Evolutionary conservation across 2,113 vertebrate genomes (phyloP).

Genomic region (Notarius quadriscutis): DNA sequence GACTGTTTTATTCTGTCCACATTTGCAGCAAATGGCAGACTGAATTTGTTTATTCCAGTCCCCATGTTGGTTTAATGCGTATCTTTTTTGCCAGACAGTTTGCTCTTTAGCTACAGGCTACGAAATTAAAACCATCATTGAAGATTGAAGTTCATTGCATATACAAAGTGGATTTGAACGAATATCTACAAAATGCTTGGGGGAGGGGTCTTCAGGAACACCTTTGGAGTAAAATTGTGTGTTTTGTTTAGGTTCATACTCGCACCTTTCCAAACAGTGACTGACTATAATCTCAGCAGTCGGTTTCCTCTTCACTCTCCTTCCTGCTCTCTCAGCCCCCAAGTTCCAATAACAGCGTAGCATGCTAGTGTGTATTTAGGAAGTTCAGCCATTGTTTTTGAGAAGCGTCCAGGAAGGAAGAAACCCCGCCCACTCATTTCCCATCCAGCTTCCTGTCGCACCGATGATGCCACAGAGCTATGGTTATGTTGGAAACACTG

Average conservation of each 20-base stretch:
- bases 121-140: not conserved
- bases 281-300: slow-evolving; percentile 37
- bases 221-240: not conserved
- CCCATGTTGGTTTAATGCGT: not conserved
- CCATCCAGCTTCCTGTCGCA: slow-evolving; percentile 58
- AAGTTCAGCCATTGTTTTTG: slow-evolving; percentile 67
- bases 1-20: not conserved
- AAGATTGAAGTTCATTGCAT: no score
- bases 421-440: slow-evolving; percentile 66
- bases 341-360: slow-evolving; percentile 2
- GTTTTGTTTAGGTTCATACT: not conserved
- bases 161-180: not conserved
- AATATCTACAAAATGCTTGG: not conserved
- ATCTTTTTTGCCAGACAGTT: not conserved
- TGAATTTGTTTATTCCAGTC: not conserved
- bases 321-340: slow-evolving; percentile 8
- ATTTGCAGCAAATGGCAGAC: not conserved
- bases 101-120: not conserved
- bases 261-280: slow-evolving; percentile 4
- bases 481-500: slow-evolving; percentile 66
- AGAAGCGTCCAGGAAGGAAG: slow-evolving; percentile 68
- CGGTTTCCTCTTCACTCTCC: slow-evolving; percentile 34
- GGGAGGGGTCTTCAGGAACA: not conserved
- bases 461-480: slow-evolving; percentile 56
- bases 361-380: slow-evolving; percentile 47